Conservation (phyloP, 2,888 invertebrate genomes). For the Macrosoma leucophasiata region DNA sequence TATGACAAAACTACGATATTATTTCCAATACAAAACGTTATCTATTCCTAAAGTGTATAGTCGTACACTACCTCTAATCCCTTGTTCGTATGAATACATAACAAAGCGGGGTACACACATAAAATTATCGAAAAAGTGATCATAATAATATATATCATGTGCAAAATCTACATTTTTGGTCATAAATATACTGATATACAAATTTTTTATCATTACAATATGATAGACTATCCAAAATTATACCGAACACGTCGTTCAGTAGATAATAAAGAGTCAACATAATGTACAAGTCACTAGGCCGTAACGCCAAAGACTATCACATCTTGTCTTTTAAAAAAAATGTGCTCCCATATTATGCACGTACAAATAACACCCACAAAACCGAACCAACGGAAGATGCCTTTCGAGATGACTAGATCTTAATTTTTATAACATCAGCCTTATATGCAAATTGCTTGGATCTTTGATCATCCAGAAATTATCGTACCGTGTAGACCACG, state of each 20-base stretch:
- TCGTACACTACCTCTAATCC: constrained; percentile 22
- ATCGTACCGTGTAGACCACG: too few relatives aligned
- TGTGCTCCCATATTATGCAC: constrained; percentile 33
- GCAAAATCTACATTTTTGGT: constrained; percentile 69
- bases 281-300: constrained; percentile 8
- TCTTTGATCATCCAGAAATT: too few relatives aligned
- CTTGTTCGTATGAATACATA: constrained; percentile 30
- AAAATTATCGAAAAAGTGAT: constrained; percentile 49
- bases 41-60: constrained; percentile 15
- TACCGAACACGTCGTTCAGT: constrained; percentile 15
- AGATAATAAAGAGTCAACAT: constrained; percentile 5
- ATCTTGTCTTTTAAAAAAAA: constrained; percentile 52
- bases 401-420: too few relatives aligned
- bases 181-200: constrained; percentile 69
- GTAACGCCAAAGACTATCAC: constrained; percentile 29
- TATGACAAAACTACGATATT: constrained; percentile 8
- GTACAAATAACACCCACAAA: constrained; percentile 15
- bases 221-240: constrained; percentile 31
- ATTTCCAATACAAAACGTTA: constrained; percentile 11
- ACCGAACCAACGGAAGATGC: constrained; percentile 26
- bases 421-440: too few relatives aligned
- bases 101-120: constrained; percentile 32
- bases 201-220: constrained; percentile 44
- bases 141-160: constrained; percentile 47
- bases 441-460: too few relatives aligned